A percentile compares a stretch with the other conserved stretches of the same genome.
Evolutionary conservation across 2,797 vertebrate species (phyloP).

Genomic region (Sarcoramphus papa): DNA sequence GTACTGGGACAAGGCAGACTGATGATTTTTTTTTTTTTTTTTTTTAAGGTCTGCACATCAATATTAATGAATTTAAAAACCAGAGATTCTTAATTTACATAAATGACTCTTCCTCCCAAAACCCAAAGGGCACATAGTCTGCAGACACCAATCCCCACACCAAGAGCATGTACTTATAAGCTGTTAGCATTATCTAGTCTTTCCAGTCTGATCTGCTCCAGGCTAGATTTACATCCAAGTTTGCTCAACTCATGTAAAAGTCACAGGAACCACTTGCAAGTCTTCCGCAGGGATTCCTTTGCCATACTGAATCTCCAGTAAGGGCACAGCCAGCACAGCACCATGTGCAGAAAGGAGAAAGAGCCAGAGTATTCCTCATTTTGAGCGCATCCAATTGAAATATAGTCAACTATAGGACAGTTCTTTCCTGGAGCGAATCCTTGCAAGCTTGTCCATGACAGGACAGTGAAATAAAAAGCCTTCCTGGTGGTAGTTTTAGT

Average conservation of each 20-base stretch:
- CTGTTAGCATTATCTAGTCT: not conserved
- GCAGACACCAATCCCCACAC: not conserved
- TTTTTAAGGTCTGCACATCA: not conserved
- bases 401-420: not conserved
- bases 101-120: not conserved
- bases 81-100: not conserved
- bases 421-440: not conserved
- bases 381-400: not conserved
- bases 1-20: not conserved
- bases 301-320: not conserved
- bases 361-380: not conserved
- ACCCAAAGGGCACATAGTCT: not conserved
- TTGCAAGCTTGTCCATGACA: not conserved
- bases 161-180: not conserved
- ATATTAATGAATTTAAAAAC: not conserved
- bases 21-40: not conserved
- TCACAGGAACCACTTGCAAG: not conserved
- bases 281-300: not conserved
- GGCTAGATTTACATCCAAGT: not conserved
- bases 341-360: not conserved
- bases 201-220: not conserved
- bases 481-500: not conserved
- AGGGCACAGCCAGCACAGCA: not conserved
- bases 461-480: not conserved
- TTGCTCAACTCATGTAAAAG: not conserved